phyloP scores from a whole-genome alignment of 2,113 vertebrate species.

The Deroptyus accipitrinus region DNA sequence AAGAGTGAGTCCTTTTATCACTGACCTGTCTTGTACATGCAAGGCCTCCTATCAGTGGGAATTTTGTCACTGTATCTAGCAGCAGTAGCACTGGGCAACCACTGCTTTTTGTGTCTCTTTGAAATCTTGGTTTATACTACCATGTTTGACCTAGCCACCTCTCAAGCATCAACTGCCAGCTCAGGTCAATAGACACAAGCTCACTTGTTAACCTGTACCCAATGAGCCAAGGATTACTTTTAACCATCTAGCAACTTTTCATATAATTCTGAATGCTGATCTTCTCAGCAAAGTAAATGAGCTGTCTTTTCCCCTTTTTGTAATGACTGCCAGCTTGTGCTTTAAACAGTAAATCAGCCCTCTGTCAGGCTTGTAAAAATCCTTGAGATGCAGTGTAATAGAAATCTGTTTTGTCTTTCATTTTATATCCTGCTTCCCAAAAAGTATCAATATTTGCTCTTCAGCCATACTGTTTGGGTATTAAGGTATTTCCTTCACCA shows the following conservation, averaged over 20 bases:
- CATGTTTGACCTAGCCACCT: background rate
- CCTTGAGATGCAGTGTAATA: background rate
- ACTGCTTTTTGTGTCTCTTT: background rate
- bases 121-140: background rate
- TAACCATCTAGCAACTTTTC: background rate
- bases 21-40: background rate
- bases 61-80: background rate
- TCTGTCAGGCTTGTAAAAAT: slow-evolving; percentile 19
- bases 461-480: background rate
- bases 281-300: background rate
- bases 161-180: background rate
- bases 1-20: background rate
- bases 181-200: background rate
- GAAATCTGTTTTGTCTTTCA: slow-evolving; percentile 16
- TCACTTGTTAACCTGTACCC: background rate
- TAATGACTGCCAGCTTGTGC: background rate
- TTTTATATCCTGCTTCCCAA: slow-evolving; percentile 12
- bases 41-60: background rate
- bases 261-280: background rate
- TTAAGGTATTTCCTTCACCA: slow-evolving; percentile 43
- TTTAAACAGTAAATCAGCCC: background rate
- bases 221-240: background rate
- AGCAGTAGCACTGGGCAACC: background rate
- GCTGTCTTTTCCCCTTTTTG: background rate
- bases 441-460: slow-evolving; percentile 48